Conservation (phyloP, 2,888 invertebrate genomes). For the Oscheius sp. region DNA sequence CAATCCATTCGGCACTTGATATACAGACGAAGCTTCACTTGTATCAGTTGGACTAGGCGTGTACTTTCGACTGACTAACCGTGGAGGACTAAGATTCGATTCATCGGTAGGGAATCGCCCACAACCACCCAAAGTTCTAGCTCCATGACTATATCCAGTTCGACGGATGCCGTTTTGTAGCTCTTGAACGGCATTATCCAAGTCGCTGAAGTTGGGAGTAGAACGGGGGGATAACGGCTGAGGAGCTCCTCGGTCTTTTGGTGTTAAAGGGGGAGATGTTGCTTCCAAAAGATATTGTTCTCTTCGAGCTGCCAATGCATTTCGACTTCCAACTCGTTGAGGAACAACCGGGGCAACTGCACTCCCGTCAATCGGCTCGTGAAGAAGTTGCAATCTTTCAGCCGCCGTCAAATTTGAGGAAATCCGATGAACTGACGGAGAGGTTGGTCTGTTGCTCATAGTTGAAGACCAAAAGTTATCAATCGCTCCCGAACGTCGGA, state of each 20-base stretch:
- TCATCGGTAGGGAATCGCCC: slow-evolving; percentile 65
- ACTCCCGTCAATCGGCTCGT: slow-evolving; percentile 53
- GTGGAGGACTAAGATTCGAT: slow-evolving; percentile 49
- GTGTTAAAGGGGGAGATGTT: slow-evolving; percentile 10
- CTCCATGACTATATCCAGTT: slow-evolving; percentile 28
- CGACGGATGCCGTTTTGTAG: slow-evolving; percentile 5
- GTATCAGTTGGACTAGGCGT: slow-evolving; percentile 50
- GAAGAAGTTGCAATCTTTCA: slow-evolving; percentile 65
- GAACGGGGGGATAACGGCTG: slow-evolving; percentile 1
- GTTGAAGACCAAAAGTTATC: slow-evolving; percentile 60
- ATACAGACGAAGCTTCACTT: slow-evolving; percentile 52
- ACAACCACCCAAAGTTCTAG: slow-evolving; percentile 52
- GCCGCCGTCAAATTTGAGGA: slow-evolving; percentile 62
- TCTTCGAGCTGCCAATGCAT: slow-evolving; percentile 54
- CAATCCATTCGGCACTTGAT: slow-evolving; percentile 58
- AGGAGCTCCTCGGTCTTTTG: background rate
- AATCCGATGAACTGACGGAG: slow-evolving; percentile 53
- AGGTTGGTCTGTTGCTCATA: slow-evolving; percentile 50
- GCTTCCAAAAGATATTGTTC: slow-evolving; percentile 57
- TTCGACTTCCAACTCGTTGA: slow-evolving; percentile 48
- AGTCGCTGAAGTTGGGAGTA: slow-evolving; percentile 57
- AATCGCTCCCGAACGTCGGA: slow-evolving; percentile 40
- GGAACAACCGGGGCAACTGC: slow-evolving; percentile 31
- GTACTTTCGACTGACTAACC: slow-evolving; percentile 31
- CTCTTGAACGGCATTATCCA: slow-evolving; percentile 58